Base-by-base conservation (phyloP, 2,888 invertebrate species). In the Amphipoea lucens region DNA sequence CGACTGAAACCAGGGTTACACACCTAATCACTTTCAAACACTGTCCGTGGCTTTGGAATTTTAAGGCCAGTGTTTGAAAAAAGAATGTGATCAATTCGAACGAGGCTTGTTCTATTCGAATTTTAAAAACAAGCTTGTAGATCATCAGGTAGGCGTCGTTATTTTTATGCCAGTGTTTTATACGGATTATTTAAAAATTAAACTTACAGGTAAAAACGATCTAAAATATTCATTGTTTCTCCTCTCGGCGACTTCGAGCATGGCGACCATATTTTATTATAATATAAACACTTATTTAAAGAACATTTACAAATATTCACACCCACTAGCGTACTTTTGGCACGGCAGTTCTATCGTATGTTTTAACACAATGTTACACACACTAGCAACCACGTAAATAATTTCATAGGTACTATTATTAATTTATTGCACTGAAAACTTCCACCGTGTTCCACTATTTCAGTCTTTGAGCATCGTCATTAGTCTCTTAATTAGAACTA, bases 121-220 rank as follows among this genome's bases (percentile, higher is more conserved):
- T 4, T 79, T 42, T 36, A 20, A 76, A 65, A 76, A 36, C 54
- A 23, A 51, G 51, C 1, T 54, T 20, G 29, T 36, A 48, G 5
- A 42, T 36, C 4, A n/a, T n/a, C 60, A 29, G 57, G n/a, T 23
- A 48, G 36, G 14, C 20, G 20, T 73, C n/a, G n/a, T 54, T 57
- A 62, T 36, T 54, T 7, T 60, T 17, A 76, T 40, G 40, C 40
- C 57, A 42, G 60, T 60, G n/a, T 12, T 71, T n/a, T 71, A 6
- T 11, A 23, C 0, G 3, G 40, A 57, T 40, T n/a, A 40, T 40
- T 45, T 62, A 75, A 62, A 69, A 76, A 63, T 42, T 0, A n/a
- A 75, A 96, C 96, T 97, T 94, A 97, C 96, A 89, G 96, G 96
- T 88, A 97, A 91, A 89, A 97, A 96, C 7, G 96, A 94, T 83